Percentiles rank a stretch among this genome's conserved stretches.
These are phyloP conservation scores for Nannoperca australis DNA, from an alignment of 2,797 vertebrate genomes.

Conservation along the genomic window DNA sequence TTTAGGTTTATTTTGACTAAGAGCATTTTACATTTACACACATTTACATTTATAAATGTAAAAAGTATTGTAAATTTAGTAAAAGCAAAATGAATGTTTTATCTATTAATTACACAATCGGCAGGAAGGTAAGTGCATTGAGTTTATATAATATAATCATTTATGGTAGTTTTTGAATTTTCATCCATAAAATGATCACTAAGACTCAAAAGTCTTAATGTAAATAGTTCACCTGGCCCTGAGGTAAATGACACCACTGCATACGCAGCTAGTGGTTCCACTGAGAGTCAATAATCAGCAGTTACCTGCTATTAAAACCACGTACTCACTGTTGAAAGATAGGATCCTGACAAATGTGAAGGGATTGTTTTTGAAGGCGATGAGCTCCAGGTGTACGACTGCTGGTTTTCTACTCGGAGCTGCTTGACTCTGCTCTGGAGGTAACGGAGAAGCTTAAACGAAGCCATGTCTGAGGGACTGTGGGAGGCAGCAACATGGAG, in stretches of 20 bases:
- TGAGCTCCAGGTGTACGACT: constrained; percentile 35
- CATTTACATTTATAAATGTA: neutral
- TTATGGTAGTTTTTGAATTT: neutral
- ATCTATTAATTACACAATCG: neutral
- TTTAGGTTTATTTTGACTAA: neutral
- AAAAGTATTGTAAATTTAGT: no score
- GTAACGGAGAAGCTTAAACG: constrained; percentile 79
- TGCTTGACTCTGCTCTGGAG: constrained; percentile 85
- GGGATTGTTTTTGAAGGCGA: constrained; percentile 23
- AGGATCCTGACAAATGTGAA: constrained; percentile 58
- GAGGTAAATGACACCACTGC: neutral
- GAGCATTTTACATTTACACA: neutral
- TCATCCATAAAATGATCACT: neutral
- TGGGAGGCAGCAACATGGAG: constrained; percentile 34
- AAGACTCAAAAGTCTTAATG: neutral
- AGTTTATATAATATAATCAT: no score
- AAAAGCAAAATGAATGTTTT: neutral
- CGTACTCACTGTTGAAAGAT: constrained; percentile 54
- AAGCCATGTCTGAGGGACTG: constrained; percentile 62
- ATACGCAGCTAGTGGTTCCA: neutral
- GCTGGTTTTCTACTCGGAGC: constrained; percentile 79
- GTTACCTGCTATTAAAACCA: neutral
- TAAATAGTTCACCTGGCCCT: neutral
- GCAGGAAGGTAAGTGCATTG: no score
- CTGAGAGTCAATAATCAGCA: constrained; percentile 1